phyloP scores from a whole-genome alignment of 2,113 vertebrate species.

The Loxodonta africana region DNA sequence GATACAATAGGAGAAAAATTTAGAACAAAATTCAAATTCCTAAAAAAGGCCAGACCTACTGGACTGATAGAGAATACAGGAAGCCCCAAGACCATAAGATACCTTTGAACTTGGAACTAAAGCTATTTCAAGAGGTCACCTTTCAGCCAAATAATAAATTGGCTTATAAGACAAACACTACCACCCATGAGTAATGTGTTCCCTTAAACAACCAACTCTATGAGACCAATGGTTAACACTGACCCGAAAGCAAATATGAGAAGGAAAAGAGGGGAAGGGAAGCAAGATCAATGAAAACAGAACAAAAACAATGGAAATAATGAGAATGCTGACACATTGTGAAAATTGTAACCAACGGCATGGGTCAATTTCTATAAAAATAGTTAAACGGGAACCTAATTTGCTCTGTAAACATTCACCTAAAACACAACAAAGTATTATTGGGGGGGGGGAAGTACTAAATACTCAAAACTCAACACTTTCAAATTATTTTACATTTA shows the following conservation, averaged over 20 bases:
- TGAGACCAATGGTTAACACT: background rate
- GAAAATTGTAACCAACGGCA: background rate
- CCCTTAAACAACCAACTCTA: background rate
- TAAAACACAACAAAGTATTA: background rate
- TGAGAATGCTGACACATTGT: background rate
- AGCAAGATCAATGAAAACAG: background rate
- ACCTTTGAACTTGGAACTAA: background rate
- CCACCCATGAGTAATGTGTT: background rate
- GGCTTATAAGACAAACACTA: background rate
- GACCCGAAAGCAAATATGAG: background rate
- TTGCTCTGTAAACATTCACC: background rate
- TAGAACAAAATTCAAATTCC: background rate
- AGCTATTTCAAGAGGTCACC: background rate
- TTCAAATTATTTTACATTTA: background rate
- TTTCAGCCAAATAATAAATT: background rate
- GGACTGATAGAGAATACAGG: background rate
- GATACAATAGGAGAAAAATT: background rate
- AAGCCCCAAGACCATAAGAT: background rate
- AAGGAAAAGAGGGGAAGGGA: background rate
- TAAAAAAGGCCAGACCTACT: background rate
- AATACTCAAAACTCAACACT: constrained; percentile 32
- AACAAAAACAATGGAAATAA: background rate
- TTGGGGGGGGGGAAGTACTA: background rate
- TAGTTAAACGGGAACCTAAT: background rate
- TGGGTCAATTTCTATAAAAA: background rate